Evolutionary conservation across 2,888 invertebrate species (phyloP), one percentile per base, ranked within the genome.

Genomic region (Phortica okadai): DNA sequence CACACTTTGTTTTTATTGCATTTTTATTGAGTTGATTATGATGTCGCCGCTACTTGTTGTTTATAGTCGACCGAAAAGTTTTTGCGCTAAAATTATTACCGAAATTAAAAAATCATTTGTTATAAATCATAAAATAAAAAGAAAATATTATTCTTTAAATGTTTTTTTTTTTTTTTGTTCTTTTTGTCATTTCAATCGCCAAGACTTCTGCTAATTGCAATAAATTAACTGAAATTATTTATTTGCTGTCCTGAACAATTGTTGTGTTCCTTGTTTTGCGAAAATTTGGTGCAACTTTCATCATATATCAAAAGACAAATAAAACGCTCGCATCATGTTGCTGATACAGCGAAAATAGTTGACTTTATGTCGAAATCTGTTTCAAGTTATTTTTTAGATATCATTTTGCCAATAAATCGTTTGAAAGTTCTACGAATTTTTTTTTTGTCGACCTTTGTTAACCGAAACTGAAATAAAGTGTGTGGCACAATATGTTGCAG

Each of bases 21-120:
- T 83, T 87, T 87, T 87, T 87, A 87, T 87, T 88, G 88, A 87
- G 85, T 87, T 86, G 87, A 87, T 87, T 88, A 87, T 87, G 86
- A 88, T 84, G 87, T 88, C 86, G 86, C 80, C 86, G 86, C 80
- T 82, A 79, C 84, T 87, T 86, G 84, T 87, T 86, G 84, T 87
- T 86, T 80, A 56, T 56, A n/a, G 70, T 83, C 82, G 79, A 76
- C 75, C 75, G 58, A 54, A 81, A 85, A 83, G 81, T 86, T 85
- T 86, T 81, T 66, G 10, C 59, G 16, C 50, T 6, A 70, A 33
- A 72, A 72, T 72, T 56, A 72, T 82, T 50, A 78, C 62, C 78
- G 88, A 87, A 87, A 86, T 86, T 86, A 86, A 87, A 86, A 86
- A 87, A 86, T 86, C 86, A 86, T 85, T 85, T 85, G 87, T 83